Conservation (phyloP, 2,113 vertebrate species). For the Semicossyphus pulcher region DNA sequence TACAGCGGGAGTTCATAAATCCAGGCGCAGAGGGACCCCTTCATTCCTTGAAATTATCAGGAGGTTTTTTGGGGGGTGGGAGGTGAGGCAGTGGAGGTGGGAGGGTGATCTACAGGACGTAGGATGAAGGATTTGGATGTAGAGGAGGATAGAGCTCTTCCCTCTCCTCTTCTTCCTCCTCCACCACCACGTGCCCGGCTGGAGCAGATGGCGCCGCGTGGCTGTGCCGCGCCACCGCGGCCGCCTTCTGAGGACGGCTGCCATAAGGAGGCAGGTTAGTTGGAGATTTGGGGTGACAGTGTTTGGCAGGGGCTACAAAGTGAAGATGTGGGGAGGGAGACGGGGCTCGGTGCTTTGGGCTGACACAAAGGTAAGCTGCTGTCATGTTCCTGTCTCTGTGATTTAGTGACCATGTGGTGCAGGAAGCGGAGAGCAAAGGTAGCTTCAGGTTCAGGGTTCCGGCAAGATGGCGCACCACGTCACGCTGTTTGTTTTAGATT, state of each 20-base stretch:
- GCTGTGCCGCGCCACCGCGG: slow-evolving; percentile 53
- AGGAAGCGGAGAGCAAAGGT: slow-evolving; percentile 47
- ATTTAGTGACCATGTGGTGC: slow-evolving; percentile 68
- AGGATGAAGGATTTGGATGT: slow-evolving; percentile 49
- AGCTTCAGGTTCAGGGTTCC: slow-evolving; percentile 44
- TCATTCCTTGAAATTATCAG: slow-evolving; percentile 73
- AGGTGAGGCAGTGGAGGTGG: neutral
- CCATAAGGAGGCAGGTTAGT: slow-evolving; percentile 80
- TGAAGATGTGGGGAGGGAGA: slow-evolving; percentile 60
- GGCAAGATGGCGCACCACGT: neutral
- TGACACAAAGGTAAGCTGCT: slow-evolving; percentile 75
- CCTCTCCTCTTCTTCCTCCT: slow-evolving; percentile 37
- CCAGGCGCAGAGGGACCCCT: slow-evolving; percentile 60
- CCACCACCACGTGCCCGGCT: slow-evolving; percentile 48
- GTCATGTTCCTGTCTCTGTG: slow-evolving; percentile 73
- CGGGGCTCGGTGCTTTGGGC: slow-evolving; percentile 53
- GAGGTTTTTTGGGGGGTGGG: slow-evolving; percentile 42
- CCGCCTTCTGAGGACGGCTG: slow-evolving; percentile 55
- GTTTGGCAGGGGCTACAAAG: slow-evolving; percentile 81
- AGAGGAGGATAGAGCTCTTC: slow-evolving; percentile 28
- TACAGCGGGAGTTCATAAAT: slow-evolving; percentile 69
- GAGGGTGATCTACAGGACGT: slow-evolving; percentile 25
- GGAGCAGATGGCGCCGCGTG: slow-evolving; percentile 75
- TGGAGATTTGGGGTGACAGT: slow-evolving; percentile 75
- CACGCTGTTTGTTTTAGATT: slow-evolving; percentile 22